phyloP scores from a whole-genome alignment of 2,797 vertebrate genomes.

The Dendrocincla tyrannina region DNA sequence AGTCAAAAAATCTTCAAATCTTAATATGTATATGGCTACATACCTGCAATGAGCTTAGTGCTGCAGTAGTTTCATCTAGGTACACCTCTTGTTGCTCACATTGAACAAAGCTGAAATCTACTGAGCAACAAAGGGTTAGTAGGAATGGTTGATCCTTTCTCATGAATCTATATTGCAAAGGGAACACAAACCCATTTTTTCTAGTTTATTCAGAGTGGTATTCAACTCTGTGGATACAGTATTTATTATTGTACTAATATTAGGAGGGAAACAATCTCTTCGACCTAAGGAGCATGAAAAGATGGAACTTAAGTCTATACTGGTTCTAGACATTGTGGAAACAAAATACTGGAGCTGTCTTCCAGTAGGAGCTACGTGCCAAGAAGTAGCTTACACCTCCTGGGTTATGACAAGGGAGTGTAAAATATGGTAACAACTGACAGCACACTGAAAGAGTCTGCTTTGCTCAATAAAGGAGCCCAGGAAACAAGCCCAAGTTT shows the following conservation, averaged over 20 bases:
- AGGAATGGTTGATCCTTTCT: neutral
- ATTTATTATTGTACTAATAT: neutral
- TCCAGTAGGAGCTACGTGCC: neutral
- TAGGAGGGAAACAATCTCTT: neutral
- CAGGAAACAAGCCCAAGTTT: neutral
- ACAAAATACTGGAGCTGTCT: neutral
- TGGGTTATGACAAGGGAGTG: neutral
- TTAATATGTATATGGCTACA: neutral
- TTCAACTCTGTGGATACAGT: neutral
- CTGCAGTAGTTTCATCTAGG: neutral
- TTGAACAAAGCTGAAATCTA: neutral
- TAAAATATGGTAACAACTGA: neutral
- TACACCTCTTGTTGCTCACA: neutral
- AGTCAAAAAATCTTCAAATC: neutral
- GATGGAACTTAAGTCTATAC: neutral
- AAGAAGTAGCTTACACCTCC: neutral
- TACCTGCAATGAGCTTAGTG: neutral
- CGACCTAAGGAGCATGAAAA: neutral
- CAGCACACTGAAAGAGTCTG: neutral
- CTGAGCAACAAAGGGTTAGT: neutral
- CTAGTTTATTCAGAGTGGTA: neutral
- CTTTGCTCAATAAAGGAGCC: neutral
- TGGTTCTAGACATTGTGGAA: neutral
- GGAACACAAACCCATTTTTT: neutral
- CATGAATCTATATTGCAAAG: neutral